Evolutionary conservation across 2,113 vertebrate genomes (phyloP).

Genomic region (Pseudonaja textilis): DNA sequence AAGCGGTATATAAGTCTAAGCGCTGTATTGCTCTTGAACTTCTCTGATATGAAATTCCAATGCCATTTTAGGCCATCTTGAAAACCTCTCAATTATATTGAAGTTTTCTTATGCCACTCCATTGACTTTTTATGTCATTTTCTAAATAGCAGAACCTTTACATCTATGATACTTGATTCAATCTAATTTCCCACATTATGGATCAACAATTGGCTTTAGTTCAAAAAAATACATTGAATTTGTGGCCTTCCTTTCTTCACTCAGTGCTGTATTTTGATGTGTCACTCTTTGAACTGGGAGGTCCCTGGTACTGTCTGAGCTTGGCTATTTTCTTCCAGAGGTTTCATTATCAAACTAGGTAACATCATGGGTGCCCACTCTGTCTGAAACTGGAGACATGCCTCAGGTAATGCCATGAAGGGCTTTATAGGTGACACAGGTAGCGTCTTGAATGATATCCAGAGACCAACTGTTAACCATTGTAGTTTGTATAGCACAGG

Average conservation of each 20-base stretch:
- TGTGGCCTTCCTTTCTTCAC: too few species aligned
- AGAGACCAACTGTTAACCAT: background rate
- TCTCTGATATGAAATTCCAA: background rate
- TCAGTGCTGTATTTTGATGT: too few species aligned
- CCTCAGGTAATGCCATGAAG: background rate
- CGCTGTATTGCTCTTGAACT: background rate
- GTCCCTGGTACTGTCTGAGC: background rate
- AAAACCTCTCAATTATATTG: background rate
- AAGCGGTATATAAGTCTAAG: background rate
- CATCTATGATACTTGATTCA: background rate
- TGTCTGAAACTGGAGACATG: background rate
- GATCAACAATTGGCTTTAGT: background rate
- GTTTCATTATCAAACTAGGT: background rate
- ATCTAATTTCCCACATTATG: background rate
- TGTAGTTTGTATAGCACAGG: background rate
- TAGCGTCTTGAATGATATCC: background rate
- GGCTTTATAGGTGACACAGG: background rate
- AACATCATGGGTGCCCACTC: background rate
- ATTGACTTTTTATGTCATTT: background rate
- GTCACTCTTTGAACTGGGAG: too few species aligned
- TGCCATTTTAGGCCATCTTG: background rate
- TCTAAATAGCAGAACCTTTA: background rate
- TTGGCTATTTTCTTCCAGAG: background rate
- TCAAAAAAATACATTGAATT: background rate
- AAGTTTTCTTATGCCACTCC: background rate